Evolutionary conservation across 2,888 invertebrate genomes (phyloP), one percentile per base, ranked within the genome.

Genomic region (Lasioglossum leucozonium): DNA sequence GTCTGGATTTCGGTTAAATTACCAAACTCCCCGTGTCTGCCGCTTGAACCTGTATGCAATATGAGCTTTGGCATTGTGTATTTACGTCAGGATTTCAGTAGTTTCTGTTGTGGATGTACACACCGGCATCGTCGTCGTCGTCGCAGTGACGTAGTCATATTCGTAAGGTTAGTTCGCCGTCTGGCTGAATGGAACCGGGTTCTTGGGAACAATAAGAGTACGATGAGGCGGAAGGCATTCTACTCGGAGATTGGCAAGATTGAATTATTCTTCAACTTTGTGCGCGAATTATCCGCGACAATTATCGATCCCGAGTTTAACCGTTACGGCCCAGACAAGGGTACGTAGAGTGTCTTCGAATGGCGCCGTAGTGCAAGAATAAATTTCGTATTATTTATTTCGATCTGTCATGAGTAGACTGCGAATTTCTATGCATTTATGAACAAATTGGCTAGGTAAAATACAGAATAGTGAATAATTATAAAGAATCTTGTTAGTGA

Each of bases 31-130:
- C 51, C 26, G 26, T 40, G 58, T 42, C 62, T 51, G 67, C 71
- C 40, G 58, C 58, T 51, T 47, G 69, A 83, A 34, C n/a, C 79
- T 69, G 13, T 81, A 72, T 80, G 76, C 85, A 80, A 84, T 81
- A 84, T 81, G 81, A 79, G 78, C 71, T 65, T 72, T 67, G 78
- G 51, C 40, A 81, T 86, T 84, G 84, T 84, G 81, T 58, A 75
- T 77, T 75, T 78, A 72, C 76, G 80, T 42, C 81, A 73, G 85
- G 69, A 86, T 85, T 86, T 37, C 79, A 55, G 58, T 69, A 84
- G 77, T 84, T 81, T 84, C 86, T 30, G 80, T 67, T 73, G 34
- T 42, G 73, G 51, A 47, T 83, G 83, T 85, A 85, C 55, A 79
- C 30, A 76, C 34, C 30, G 5, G 47, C 13, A n/a, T n/a, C 44